Evolutionary conservation across 2,888 invertebrate genomes (phyloP).

Genomic region (Noctua pronuba): DNA sequence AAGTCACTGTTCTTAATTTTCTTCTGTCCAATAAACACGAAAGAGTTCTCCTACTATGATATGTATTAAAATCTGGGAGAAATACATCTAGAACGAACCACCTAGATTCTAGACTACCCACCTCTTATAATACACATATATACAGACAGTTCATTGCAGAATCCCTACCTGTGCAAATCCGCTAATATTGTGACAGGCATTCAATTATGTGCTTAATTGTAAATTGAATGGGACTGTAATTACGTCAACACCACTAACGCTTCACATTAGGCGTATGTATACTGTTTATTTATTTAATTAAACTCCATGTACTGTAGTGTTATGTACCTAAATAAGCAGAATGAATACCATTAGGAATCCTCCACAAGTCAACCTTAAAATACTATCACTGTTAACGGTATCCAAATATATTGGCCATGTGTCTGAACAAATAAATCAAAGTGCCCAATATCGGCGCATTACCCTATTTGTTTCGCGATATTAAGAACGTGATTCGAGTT

Average conservation of each 20-base stretch:
- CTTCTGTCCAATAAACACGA: background rate
- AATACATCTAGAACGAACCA: background rate
- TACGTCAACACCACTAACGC: background rate
- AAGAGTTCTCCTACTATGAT: background rate
- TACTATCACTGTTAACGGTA: constrained; percentile 18
- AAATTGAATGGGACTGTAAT: constrained; percentile 37
- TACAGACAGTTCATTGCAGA: background rate
- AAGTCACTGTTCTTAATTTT: background rate
- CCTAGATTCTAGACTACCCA: background rate
- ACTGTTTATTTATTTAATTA: background rate
- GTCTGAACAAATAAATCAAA: constrained; percentile 80
- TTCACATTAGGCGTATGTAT: background rate
- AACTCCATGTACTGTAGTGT: background rate
- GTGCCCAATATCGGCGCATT: constrained; percentile 71
- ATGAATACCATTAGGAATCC: background rate
- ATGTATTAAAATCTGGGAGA: background rate
- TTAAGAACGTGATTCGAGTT: constrained; percentile 81
- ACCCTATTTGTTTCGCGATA: constrained; percentile 74
- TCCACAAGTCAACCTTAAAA: background rate
- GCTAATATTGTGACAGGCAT: constrained; percentile 6
- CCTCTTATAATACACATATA: background rate
- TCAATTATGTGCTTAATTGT: constrained; percentile 8
- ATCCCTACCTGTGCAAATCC: background rate
- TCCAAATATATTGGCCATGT: constrained; percentile 31
- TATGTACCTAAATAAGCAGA: background rate